These are phyloP conservation scores for Sycophila sp. DNA, from an alignment of 1,140 invertebrate genomes.

Conservation along the genomic window DNA sequence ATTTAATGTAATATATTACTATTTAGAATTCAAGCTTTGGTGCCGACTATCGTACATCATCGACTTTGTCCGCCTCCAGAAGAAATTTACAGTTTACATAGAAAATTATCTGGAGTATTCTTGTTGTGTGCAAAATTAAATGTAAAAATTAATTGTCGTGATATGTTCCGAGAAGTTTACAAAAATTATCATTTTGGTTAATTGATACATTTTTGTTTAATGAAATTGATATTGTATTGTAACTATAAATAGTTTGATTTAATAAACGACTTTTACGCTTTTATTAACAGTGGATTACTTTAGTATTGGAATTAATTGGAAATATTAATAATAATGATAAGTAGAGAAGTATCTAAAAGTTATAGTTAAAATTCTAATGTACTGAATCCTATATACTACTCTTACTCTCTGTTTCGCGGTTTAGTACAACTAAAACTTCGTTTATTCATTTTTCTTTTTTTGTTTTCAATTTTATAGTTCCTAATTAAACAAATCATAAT, in stretches of 20 bases:
- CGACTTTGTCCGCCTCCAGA: slow-evolving; percentile 96
- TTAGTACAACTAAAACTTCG: too few species aligned
- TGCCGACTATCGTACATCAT: slow-evolving; percentile 96
- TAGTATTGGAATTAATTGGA: too few species aligned
- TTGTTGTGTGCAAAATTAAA: slow-evolving; percentile 92
- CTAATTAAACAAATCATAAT: too few species aligned
- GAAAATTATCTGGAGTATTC: slow-evolving; percentile 98
- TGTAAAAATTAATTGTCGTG: slow-evolving; percentile 85
- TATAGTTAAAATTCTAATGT: too few species aligned
- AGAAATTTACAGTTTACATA: slow-evolving; percentile 97
- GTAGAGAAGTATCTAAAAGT: too few species aligned
- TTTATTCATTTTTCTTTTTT: too few species aligned
- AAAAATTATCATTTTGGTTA: slow-evolving; percentile 71
- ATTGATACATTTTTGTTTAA: slow-evolving; percentile 1
- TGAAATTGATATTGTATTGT: slow-evolving; percentile 10
- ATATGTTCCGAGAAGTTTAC: slow-evolving; percentile 87
- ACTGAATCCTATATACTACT: too few species aligned
- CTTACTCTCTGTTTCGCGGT: too few species aligned
- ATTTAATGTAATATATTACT: slow-evolving; percentile 34
- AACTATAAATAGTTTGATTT: slow-evolving; percentile 17
- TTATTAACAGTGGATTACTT: too few species aligned
- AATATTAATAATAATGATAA: too few species aligned
- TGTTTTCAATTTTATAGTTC: too few species aligned
- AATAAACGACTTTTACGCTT: slow-evolving; percentile 18
- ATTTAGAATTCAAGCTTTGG: slow-evolving; percentile 80